A percentile compares a stretch with the other conserved stretches of the same genome.
Conservation (phyloP, 2,113 vertebrate species). For the Fulmarus glacialis region DNA sequence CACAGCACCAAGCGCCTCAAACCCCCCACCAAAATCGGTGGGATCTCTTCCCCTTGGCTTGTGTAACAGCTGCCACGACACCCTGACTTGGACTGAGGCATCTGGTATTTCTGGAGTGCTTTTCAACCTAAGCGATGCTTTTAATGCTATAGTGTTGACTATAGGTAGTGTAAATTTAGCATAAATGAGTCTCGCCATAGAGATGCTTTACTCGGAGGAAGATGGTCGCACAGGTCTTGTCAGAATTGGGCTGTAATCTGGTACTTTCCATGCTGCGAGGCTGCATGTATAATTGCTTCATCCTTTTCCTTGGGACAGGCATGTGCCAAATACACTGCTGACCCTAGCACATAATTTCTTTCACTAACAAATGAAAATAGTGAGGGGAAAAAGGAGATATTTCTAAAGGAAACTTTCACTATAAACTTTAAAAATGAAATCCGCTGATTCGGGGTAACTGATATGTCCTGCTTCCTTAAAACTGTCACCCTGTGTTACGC, state of each 20-base stretch:
- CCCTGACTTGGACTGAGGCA: accelerated
- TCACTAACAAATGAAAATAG: not conserved
- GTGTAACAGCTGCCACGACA: not conserved
- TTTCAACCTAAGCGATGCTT: not conserved
- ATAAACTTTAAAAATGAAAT: not conserved
- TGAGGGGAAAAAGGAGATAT: not conserved
- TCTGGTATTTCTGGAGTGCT: accelerated
- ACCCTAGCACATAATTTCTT: not conserved
- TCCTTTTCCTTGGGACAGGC: not conserved
- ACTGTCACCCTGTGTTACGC: not conserved
- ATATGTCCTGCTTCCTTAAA: not conserved
- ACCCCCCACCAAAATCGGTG: not conserved
- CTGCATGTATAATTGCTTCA: not conserved
- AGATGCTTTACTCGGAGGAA: not conserved
- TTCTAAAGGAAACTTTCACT: constrained; percentile 36
- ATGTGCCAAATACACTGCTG: constrained; percentile 23
- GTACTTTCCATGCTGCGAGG: not conserved
- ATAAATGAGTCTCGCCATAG: not conserved
- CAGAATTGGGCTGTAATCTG: not conserved
- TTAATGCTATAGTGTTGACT: not conserved
- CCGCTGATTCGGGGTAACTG: not conserved
- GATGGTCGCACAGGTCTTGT: not conserved
- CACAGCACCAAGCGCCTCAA: accelerated
- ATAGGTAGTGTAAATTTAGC: not conserved
- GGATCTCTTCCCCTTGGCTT: not conserved